Percentiles rank a stretch among this genome's conserved stretches.
Evolutionary conservation across 2,888 invertebrate species (phyloP).

Genomic region (Sceliomorpha sp.): DNA sequence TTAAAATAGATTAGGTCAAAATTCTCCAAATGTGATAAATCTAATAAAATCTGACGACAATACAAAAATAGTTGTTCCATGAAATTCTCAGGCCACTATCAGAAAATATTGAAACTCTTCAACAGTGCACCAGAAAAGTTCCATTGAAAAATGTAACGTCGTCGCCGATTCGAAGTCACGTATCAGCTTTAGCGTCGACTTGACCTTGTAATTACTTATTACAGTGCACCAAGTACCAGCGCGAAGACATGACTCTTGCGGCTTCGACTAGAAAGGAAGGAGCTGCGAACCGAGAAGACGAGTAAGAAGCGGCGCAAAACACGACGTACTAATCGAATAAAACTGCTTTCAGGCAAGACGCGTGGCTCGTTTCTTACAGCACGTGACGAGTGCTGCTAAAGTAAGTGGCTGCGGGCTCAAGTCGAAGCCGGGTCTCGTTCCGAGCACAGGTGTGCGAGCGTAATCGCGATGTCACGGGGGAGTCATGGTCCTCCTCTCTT

Average conservation of each 20-base stretch:
- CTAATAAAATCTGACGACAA: no score
- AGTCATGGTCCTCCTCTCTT: constrained; percentile 68
- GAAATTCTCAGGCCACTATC: no score
- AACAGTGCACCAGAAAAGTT: no score
- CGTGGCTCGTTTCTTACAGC: constrained; percentile 67
- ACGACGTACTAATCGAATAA: constrained; percentile 58
- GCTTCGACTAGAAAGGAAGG: constrained; percentile 31
- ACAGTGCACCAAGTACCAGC: constrained; percentile 23
- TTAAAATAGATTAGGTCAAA: no score
- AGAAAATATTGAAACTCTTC: no score
- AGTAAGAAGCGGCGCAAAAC: constrained; percentile 52
- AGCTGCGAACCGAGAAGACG: constrained; percentile 46
- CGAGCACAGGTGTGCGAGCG: constrained; percentile 76
- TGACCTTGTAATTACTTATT: constrained; percentile 52
- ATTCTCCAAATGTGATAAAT: no score
- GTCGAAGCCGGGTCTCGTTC: constrained; percentile 56
- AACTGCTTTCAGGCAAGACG: constrained; percentile 59
- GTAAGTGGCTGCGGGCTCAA: constrained; percentile 72
- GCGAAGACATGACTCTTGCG: constrained; percentile 35
- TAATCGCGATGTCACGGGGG: constrained; percentile 78
- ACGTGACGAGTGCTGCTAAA: constrained; percentile 75
- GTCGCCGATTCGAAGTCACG: constrained; percentile 34
- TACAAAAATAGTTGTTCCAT: no score
- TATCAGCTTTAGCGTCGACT: constrained; percentile 25
- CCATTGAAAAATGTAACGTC: no score